Evolutionary conservation across 2,113 vertebrate species (phyloP).

Genomic region (Lepus timidus): DNA sequence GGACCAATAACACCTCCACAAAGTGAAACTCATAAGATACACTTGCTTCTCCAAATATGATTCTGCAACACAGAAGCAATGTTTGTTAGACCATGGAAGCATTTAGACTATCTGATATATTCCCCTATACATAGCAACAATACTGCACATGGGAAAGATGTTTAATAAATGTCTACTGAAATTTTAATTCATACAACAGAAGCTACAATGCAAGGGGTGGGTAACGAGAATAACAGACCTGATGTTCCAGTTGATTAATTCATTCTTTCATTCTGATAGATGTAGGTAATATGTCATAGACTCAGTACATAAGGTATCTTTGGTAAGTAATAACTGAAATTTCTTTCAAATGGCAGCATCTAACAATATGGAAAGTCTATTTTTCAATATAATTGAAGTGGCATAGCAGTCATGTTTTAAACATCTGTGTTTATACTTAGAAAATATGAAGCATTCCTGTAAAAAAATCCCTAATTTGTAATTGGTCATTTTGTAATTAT

Average conservation of each 20-base stretch:
- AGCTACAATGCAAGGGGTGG: not conserved
- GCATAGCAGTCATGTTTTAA: not conserved
- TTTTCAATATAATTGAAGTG: slow-evolving; percentile 37
- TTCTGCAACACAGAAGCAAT: not conserved
- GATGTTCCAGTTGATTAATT: not conserved
- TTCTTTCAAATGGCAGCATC: not conserved
- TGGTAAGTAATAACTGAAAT: not conserved
- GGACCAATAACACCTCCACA: not conserved
- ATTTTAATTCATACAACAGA: slow-evolving; percentile 3
- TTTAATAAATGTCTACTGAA: slow-evolving; percentile 3
- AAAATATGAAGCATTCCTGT: slow-evolving; percentile 22
- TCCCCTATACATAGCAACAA: not conserved
- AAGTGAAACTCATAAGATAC: not conserved
- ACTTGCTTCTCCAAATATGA: not conserved
- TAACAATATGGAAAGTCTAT: not conserved
- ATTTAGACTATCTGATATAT: not conserved
- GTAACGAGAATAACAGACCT: not conserved
- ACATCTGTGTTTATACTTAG: not conserved
- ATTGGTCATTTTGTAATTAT: not conserved
- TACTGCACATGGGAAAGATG: not conserved
- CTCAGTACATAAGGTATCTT: not conserved
- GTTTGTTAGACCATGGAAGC: not conserved
- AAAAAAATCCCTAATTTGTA: slow-evolving; percentile 46
- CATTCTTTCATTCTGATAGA: not conserved
- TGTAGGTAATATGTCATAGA: not conserved